Evolutionary conservation across 2,797 vertebrate species (phyloP), one percentile per base, ranked within the genome.

Genomic region (Enteromius argenteus): DNA sequence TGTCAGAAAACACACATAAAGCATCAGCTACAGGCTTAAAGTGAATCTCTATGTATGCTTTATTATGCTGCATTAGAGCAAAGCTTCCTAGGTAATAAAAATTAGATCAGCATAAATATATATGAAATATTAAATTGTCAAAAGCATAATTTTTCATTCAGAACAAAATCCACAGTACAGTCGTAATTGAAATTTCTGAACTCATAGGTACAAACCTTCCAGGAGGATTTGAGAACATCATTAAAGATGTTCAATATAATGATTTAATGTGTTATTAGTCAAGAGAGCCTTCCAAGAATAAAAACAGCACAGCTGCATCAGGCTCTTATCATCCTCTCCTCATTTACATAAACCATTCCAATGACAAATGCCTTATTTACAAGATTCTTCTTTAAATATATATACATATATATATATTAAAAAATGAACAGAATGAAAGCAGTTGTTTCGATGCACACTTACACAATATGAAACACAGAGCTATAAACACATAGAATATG

Each of bases 241-340:
- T 37, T 75, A 37, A 56, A 75, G 72, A 37, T 0, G 1, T 37
- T n/a, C 30, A 74, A n/a, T 14, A 14, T 56, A 37, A 49, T 9
- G 1, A 46, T 23, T 46, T 46, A 72, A 74, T 53, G 72, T 56
- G 72, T 74, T n/a, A 56, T 56, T 74, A 56, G 19, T 74, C 49
- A 37, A 42, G 30, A 37, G 10, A 37, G 30, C 0, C 72, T 15
- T 37, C 72, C 72, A 14, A 53, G 49, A 74, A 74, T 74, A 35
- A 53, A 51, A 53, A n/a, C 72, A 53, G 19, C 71, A 73, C 46
- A n/a, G 46, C 49, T 74, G 49, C 30, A 53, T 6, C 37, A 1
- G 5, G 66, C 35, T 39, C 66, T 39, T 42, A 68, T 68, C 66
- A 37, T 14, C 19, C 49, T 14, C 19, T n/a, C 30, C 72, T 56